Evolutionary conservation across 1,140 invertebrate genomes (phyloP).

Genomic region (Pectinophora gossypiella): DNA sequence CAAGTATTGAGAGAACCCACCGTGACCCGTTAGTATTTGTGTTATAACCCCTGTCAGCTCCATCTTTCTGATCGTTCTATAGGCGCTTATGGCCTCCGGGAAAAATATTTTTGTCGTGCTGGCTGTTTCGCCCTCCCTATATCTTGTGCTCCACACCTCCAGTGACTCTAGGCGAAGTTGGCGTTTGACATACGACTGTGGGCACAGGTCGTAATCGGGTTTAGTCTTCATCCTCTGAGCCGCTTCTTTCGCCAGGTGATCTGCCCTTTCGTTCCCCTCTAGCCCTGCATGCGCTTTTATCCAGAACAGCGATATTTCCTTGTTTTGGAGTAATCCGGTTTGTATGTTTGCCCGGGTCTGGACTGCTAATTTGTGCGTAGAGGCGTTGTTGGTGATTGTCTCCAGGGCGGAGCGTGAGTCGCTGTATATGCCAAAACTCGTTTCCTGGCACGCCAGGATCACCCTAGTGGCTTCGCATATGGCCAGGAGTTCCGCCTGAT

Average conservation of each 20-base stretch:
- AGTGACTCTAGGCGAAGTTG: not conserved
- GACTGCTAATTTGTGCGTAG: not conserved
- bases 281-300: not conserved
- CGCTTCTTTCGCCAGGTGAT: not conserved
- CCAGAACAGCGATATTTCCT: not conserved
- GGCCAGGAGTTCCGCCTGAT: conserved; percentile 13
- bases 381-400: not conserved
- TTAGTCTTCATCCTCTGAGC: not conserved
- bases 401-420: conserved; percentile 12
- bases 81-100: not conserved
- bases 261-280: not conserved
- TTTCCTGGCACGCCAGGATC: not conserved
- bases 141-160: not conserved
- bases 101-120: not conserved
- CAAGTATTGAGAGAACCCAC: conserved; percentile 3
- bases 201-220: not conserved
- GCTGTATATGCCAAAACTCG: not conserved
- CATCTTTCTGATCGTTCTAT: not conserved
- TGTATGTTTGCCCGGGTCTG: not conserved
- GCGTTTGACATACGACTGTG: not conserved
- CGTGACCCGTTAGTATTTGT: conserved; percentile 3
- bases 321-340: not conserved
- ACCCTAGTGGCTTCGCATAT: conserved; percentile 5
- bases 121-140: not conserved
- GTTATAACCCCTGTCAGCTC: not conserved